Base-by-base conservation (phyloP, 1,140 invertebrate species). In the Eupeodes corollae region DNA sequence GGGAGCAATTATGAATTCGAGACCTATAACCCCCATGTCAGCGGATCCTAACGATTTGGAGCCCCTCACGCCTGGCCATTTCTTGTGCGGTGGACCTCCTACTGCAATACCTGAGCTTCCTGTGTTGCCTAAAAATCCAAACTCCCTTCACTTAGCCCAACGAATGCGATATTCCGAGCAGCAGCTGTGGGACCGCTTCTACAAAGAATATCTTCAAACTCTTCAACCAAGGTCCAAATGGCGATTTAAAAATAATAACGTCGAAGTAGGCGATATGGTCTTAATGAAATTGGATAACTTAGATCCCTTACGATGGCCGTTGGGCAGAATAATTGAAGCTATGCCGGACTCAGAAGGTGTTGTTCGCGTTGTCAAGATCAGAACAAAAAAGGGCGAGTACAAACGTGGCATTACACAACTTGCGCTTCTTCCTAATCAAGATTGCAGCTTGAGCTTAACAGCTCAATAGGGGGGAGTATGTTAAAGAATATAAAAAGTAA, bases 191-290 rank as follows among this genome's bases (percentile, higher is more conserved):
- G 43, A 53, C 21, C n/a, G 54, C 35, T 67, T 55, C 59, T 32
- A 44, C 5, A 16, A n/a, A 1, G 60, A 65, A 13, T 65, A 61
- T 39, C 32, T 63, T 8, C 34, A 49, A 0, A 39, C 53, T 11
- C 47, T 63, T 1, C 67, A 67, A 41, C 45, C 52, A 14, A 44
- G 63, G n/a, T 37, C 19, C 0, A 70, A 69, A 46, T 69, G 67
- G 67, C 42, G 38, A 8, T 39, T 10, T 11, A 12, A 43, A 8
- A 16, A 52, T 1, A 8, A 19, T 1, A 47, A 52, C 16, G 37
- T 69, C 2, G 38, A 56, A 42, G n/a, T 45, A 16, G 64, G 60
- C 16, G 50, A 51, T n/a, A 18, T 71, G 9, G 69, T 71, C 1
- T 8, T 70, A 1, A 31, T 70, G 0, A 61, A 66, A 41, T 58